Percentiles rank a stretch among this genome's conserved stretches.
phyloP scores from a whole-genome alignment of 2,113 vertebrate species.

The Labeo rohita region DNA sequence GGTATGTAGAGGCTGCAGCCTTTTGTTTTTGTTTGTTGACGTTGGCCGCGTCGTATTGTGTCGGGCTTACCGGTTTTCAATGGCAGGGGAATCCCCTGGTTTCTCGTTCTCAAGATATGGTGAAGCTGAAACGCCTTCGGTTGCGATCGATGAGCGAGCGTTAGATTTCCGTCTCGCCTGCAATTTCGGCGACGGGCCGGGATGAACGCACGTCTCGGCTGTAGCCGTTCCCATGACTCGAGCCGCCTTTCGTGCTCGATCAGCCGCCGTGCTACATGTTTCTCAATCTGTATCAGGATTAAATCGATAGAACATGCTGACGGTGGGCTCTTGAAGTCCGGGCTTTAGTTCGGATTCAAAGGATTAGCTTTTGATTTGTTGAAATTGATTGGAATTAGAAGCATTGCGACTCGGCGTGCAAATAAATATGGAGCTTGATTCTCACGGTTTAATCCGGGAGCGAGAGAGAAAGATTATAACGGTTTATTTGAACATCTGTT shows the following conservation, averaged over 20 bases:
- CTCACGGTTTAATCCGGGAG: constrained; percentile 27
- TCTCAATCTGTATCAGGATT: constrained; percentile 44
- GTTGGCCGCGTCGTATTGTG: constrained; percentile 11
- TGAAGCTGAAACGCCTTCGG: neutral
- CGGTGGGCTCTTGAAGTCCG: constrained; percentile 43
- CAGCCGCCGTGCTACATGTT: neutral
- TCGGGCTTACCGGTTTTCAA: constrained; percentile 1
- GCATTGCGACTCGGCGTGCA: constrained; percentile 47
- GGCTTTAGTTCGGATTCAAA: constrained; percentile 56
- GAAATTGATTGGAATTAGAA: constrained; percentile 58
- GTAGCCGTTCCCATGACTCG: constrained; percentile 23
- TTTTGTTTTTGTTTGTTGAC: constrained; percentile 53
- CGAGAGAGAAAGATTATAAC: constrained; percentile 46
- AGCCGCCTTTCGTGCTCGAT: neutral
- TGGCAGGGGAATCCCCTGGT: neutral
- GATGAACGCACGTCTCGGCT: constrained; percentile 25
- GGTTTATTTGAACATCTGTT: constrained; percentile 59
- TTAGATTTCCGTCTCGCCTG: constrained; percentile 43
- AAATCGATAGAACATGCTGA: constrained; percentile 41
- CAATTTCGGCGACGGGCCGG: constrained; percentile 25
- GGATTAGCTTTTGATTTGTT: constrained; percentile 60
- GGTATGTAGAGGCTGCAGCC: constrained; percentile 10
- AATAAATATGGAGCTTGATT: constrained; percentile 47
- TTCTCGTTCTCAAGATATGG: neutral
- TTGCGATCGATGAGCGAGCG: constrained; percentile 27